A percentile compares a stretch with the other conserved stretches of the same genome.
Conservation (phyloP, 2,888 invertebrate genomes). For the Tinea pellionella region DNA sequence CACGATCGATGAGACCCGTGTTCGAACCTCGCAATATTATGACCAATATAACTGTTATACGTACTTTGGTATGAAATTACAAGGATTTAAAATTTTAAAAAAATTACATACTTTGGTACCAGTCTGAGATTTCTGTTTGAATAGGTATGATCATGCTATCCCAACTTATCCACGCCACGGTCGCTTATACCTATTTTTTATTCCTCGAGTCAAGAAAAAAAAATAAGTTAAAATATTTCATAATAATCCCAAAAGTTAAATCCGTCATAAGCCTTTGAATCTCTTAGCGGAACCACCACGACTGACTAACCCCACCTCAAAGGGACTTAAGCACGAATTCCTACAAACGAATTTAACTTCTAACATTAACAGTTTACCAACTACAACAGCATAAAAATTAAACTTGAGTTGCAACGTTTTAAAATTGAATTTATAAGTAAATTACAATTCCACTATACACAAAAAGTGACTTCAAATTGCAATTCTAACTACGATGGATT, state of each 20-base stretch:
- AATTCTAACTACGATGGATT: fast-evolving
- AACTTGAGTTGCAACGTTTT: background rate
- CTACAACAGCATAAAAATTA: background rate
- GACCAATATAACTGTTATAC: too few relatives aligned
- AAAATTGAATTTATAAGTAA: background rate
- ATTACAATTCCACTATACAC: constrained; percentile 28
- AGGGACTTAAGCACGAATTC: constrained; percentile 24
- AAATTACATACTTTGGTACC: too few relatives aligned
- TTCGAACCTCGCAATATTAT: too few relatives aligned
- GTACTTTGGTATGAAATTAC: too few relatives aligned
- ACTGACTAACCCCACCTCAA: constrained; percentile 9
- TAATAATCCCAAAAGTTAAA: background rate
- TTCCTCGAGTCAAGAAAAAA: too few relatives aligned
- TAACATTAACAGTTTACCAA: background rate
- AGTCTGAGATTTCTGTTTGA: too few relatives aligned
- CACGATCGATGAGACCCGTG: too few relatives aligned
- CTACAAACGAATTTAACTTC: background rate
- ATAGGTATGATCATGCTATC: too few relatives aligned
- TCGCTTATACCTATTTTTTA: too few relatives aligned
- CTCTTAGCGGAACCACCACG: constrained; percentile 44
- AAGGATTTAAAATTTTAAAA: too few relatives aligned
- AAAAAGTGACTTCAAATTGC: constrained; percentile 21
- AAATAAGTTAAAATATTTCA: background rate
- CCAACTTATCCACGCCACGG: too few relatives aligned
- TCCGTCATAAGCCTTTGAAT: constrained; percentile 33